A percentile compares a stretch with the other conserved stretches of the same genome.
phyloP scores from a whole-genome alignment of 2,797 vertebrate species.

The Stomatorhinus walkeri region DNA sequence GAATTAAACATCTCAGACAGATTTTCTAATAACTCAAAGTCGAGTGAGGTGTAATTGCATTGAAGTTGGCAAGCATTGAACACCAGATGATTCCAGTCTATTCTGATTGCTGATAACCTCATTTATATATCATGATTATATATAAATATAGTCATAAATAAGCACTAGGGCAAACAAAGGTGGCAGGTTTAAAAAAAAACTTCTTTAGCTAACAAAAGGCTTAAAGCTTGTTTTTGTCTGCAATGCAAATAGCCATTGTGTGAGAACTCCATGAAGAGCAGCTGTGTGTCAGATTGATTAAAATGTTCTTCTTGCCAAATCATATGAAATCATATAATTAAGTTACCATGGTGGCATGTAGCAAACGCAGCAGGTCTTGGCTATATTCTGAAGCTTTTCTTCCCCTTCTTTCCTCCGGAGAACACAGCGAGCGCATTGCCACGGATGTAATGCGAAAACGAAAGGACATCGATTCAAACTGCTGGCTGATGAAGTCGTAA shows the following conservation, averaged over 20 bases:
- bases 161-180: neutral
- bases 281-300: neutral
- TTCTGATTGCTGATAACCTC: neutral
- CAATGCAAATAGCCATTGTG: neutral
- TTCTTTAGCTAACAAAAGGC: neutral
- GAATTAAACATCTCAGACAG: neutral
- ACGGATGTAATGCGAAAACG: neutral
- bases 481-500: neutral
- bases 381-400: neutral
- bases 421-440: neutral
- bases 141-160: neutral
- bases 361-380: neutral
- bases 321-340: neutral
- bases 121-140: neutral
- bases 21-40: neutral
- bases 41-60: neutral
- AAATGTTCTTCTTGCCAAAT: neutral
- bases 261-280: neutral
- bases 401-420: neutral
- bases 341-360: neutral
- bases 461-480: neutral
- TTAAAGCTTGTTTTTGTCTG: neutral
- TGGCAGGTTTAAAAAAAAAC: neutral
- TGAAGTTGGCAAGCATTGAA: neutral
- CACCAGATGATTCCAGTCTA: constrained; percentile 1